Conservation (phyloP, 2,797 vertebrate genomes). For the Sebastes kiyomatsui region DNA sequence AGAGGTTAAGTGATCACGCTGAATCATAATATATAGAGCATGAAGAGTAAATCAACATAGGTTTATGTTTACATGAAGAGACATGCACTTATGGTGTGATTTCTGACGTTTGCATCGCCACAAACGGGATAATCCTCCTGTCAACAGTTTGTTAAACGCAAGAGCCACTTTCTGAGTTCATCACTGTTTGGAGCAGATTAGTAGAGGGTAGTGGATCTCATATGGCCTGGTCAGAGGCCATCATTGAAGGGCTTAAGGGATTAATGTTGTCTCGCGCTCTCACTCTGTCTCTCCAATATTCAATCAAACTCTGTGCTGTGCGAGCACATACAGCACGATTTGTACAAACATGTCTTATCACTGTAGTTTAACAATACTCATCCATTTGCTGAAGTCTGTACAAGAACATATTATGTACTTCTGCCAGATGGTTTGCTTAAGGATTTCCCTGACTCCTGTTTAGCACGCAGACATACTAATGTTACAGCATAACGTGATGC, state of each 20-base stretch:
- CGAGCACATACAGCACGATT: conserved; percentile 47
- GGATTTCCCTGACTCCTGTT: conserved; percentile 65
- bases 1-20: conserved; percentile 46
- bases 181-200: conserved; percentile 85
- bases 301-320: conserved; percentile 69
- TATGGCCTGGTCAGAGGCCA: conserved; percentile 85
- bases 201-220: conserved; percentile 83
- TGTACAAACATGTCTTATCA: conserved; percentile 59
- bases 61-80: conserved; percentile 56
- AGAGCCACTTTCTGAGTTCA: conserved; percentile 84
- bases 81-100: conserved; percentile 61
- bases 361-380: conserved; percentile 51
- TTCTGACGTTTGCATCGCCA: conserved; percentile 72
- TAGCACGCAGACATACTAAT: conserved; percentile 23
- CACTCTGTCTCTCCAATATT: conserved; percentile 76
- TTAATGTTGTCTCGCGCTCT: conserved; percentile 78
- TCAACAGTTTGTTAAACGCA: conserved; percentile 84
- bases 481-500: conserved; percentile 47
- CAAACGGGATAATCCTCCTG: conserved; percentile 80
- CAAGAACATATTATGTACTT: conserved; percentile 41
- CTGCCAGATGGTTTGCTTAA: conserved; percentile 63
- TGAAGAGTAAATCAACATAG: conserved; percentile 40
- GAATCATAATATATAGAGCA: conserved; percentile 30
- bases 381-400: conserved; percentile 50
- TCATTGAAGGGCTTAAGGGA: conserved; percentile 86